Conservation (phyloP, 2,113 vertebrate genomes). For the Pristiophorus japonicus region DNA sequence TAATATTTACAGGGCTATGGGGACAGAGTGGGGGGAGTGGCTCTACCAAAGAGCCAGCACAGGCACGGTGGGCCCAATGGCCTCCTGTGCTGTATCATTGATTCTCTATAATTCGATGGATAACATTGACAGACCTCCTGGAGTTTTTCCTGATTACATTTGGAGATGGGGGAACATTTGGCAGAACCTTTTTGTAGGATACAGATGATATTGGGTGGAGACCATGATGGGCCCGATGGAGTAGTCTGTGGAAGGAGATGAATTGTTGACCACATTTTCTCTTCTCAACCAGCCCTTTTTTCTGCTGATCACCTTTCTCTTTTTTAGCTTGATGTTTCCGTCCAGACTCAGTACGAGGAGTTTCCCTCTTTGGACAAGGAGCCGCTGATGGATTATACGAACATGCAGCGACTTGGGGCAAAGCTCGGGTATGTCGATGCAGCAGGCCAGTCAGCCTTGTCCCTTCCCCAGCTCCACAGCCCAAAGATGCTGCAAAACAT, state of each 20-base stretch:
- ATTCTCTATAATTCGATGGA: too few species aligned
- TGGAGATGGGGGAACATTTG: neutral
- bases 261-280: neutral
- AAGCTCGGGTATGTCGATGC: conserved; percentile 76
- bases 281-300: neutral
- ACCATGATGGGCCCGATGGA: neutral
- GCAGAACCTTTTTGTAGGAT: neutral
- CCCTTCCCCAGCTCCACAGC: rapidly evolving
- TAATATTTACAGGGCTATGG: too few species aligned
- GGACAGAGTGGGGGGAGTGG: too few species aligned
- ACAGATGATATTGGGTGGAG: neutral
- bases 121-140: too few species aligned
- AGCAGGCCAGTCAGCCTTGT: neutral
- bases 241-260: neutral
- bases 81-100: too few species aligned
- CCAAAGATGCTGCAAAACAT: rapidly evolving
- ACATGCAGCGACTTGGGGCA: conserved; percentile 86
- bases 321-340: conserved; percentile 61
- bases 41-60: too few species aligned
- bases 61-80: too few species aligned
- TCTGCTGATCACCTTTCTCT: neutral
- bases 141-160: too few species aligned
- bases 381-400: conserved; percentile 76
- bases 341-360: conserved; percentile 73
- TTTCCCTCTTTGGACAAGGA: conserved; percentile 81